A percentile compares a stretch with the other conserved stretches of the same genome.
Conservation (phyloP, 1,140 invertebrate genomes). For the Subanguina moxae region DNA sequence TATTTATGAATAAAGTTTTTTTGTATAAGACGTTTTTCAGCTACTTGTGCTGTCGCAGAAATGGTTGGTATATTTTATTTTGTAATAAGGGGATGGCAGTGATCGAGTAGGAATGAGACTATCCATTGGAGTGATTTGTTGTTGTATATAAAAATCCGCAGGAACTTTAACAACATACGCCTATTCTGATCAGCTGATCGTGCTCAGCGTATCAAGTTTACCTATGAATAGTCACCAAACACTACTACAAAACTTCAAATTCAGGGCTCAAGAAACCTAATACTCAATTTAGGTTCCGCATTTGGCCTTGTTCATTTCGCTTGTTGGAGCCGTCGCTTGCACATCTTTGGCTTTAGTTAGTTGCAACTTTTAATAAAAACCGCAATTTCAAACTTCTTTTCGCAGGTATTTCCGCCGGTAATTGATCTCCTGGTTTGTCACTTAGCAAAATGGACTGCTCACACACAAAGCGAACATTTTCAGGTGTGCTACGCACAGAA, state of each 20-base stretch:
- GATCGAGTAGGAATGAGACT: no score
- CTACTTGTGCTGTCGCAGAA: constrained; percentile 49
- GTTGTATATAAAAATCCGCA: no score
- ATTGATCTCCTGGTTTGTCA: constrained; percentile 37
- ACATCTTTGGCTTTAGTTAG: constrained; percentile 53
- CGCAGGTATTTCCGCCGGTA: constrained; percentile 6
- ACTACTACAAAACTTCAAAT: no score
- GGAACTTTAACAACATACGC: no score
- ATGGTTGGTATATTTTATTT: constrained; percentile 12
- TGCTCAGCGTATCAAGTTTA: no score
- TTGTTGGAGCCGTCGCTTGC: constrained; percentile 52
- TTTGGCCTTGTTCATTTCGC: constrained; percentile 55
- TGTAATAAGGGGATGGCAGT: no score
- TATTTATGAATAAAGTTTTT: no score
- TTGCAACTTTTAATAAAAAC: constrained; percentile 3
- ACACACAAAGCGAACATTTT: not conserved
- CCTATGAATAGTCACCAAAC: no score
- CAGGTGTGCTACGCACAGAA: constrained; percentile 44
- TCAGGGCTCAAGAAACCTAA: no score
- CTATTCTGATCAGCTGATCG: no score
- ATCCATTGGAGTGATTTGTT: no score
- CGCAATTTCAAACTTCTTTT: constrained; percentile 41
- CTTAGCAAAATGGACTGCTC: not conserved
- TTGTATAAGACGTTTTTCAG: not conserved
- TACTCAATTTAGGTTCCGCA: constrained; percentile 38